Percentiles rank a stretch among this genome's conserved stretches.
phyloP scores from a whole-genome alignment of 2,888 invertebrate species.

The Steinernema hermaphroditum region DNA sequence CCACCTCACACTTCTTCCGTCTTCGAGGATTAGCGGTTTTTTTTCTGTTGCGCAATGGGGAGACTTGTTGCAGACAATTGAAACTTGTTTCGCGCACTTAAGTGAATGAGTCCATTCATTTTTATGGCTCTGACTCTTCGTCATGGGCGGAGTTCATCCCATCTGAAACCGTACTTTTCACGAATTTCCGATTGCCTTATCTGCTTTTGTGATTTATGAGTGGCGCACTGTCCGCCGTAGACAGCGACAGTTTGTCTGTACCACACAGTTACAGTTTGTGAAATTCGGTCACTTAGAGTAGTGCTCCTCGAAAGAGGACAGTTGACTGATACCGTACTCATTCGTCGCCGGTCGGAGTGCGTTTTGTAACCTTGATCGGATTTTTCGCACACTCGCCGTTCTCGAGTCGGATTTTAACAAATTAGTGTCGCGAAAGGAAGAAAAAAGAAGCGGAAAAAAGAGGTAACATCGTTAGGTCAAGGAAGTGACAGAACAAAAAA shows the following conservation, averaged over 20 bases:
- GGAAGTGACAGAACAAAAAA: background rate
- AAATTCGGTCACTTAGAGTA: background rate
- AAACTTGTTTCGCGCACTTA: conserved; percentile 30
- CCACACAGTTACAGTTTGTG: conserved; percentile 26
- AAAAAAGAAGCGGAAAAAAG: background rate
- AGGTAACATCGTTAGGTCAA: background rate
- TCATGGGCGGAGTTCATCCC: background rate
- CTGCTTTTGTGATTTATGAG: conserved; percentile 26
- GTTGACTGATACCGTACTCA: background rate
- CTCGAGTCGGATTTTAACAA: background rate
- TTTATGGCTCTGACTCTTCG: conserved; percentile 21
- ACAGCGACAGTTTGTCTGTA: background rate
- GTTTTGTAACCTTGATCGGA: conserved; percentile 16
- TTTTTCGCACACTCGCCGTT: conserved; percentile 10
- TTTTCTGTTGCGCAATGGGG: conserved; percentile 23
- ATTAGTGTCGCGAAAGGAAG: background rate
- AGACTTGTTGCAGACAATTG: conserved; percentile 29
- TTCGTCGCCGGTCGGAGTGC: background rate
- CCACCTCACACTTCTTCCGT: conserved; percentile 31
- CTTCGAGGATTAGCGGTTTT: conserved; percentile 31
- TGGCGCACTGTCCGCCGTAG: conserved; percentile 1
- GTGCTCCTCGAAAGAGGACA: background rate
- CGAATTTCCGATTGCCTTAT: conserved; percentile 20
- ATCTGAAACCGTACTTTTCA: background rate
- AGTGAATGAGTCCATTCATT: conserved; percentile 30